These are phyloP conservation scores for Drosophila meridionalis DNA, from an alignment of 2,888 invertebrate genomes.

Conservation along the genomic window DNA sequence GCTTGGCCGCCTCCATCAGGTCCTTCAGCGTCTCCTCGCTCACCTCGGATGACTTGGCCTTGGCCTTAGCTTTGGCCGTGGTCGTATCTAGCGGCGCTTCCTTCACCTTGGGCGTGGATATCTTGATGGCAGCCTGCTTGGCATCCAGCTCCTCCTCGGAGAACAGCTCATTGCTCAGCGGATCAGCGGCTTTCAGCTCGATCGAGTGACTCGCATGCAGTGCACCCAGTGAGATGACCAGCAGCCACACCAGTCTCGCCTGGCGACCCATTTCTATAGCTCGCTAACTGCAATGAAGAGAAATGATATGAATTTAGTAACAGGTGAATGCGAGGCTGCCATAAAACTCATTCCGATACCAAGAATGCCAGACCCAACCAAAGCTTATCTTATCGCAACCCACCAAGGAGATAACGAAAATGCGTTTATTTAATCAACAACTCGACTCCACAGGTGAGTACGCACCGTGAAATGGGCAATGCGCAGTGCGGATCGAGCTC, in stretches of 20 bases:
- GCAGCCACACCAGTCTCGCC: conserved; percentile 83
- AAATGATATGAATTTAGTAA: neutral
- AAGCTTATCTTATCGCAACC: conserved; percentile 63
- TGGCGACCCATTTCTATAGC: conserved; percentile 82
- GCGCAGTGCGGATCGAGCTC: neutral
- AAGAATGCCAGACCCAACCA: conserved; percentile 15
- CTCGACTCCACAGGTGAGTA: neutral
- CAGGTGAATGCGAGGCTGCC: neutral
- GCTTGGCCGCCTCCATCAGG: conserved; percentile 83
- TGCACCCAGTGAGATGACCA: conserved; percentile 73
- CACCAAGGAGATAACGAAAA: conserved; percentile 36
- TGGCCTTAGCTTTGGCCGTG: conserved; percentile 45
- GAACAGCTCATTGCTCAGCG: conserved; percentile 72
- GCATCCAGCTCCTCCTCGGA: conserved; percentile 55
- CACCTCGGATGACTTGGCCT: conserved; percentile 39
- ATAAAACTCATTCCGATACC: conserved; percentile 34
- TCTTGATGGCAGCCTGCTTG: conserved; percentile 60
- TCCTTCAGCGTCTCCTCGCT: conserved; percentile 76
- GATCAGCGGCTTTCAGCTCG: conserved; percentile 57
- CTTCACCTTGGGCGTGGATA: conserved; percentile 79
- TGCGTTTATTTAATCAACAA: conserved; percentile 69
- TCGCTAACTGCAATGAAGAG: conserved; percentile 53
- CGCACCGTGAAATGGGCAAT: neutral
- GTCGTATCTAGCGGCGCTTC: conserved; percentile 46
- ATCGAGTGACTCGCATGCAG: conserved; percentile 70